Base-by-base conservation (phyloP, 2,888 invertebrate genomes). In the Papilio demoleus region DNA sequence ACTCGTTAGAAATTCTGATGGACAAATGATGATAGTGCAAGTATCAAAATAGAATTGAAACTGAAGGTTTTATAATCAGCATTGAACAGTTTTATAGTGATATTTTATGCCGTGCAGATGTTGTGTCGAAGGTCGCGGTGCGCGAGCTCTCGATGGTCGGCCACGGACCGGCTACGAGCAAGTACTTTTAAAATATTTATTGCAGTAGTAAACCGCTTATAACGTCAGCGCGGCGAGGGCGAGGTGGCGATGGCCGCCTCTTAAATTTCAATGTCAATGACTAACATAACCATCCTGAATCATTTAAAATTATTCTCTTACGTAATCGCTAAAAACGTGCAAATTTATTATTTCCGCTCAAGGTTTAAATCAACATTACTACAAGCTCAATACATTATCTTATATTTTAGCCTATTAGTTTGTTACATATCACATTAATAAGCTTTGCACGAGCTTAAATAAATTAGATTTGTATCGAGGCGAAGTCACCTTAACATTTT, bases 181-280 rank as follows among this genome's bases (percentile, higher is more conserved):
- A 50, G 12, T 24, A 24, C 22, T 61, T 24, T 66, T 47, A 50
- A 36, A 22, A 50, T 50, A 66, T 66, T 66, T 66, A 66, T 66
- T 50, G 27, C 38, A 38, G 34, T n/a, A 9, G 24, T 45, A 38
- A 58, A 59, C 17, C 14, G 14, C 38, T 4, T 66, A 27, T 40
- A 50, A 65, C 12, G 9, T 17, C 6, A 11, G 59, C 38, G 38
- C 38, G 38, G 38, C 42, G 42, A 17, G 12, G 17, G 6, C 14
- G 42, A 8, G 17, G 14, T 19, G 17, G 19, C 42, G 42, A 50
- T 50, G 24, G 9, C 8, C 11, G 34, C 58, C 31, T 65, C 53
- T 14, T 56, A 4, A 27, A 17, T 38, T 65, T 24, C n/a, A 56
- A 65, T 65, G 56, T 31, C 50, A 50, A 50, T 24, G 24, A 50